phyloP scores from a whole-genome alignment of 2,113 vertebrate species.

The Myotis davidii region DNA sequence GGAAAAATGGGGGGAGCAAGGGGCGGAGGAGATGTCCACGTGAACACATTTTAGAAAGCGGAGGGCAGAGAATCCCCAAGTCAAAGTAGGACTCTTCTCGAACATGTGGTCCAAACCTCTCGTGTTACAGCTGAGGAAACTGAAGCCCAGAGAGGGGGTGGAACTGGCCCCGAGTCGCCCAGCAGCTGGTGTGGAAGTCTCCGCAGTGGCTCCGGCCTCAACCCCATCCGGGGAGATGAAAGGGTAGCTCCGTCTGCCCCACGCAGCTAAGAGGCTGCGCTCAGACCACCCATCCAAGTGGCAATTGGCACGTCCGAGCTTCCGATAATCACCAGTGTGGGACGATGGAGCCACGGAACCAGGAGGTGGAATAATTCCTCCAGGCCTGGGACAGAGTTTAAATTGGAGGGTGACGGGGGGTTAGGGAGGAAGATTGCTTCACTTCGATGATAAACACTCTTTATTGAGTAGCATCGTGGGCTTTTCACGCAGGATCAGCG shows the following conservation, averaged over 20 bases:
- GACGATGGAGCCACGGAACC: neutral
- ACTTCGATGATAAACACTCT: constrained; percentile 5
- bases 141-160: neutral
- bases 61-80: neutral
- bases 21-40: neutral
- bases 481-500: neutral
- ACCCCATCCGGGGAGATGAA: constrained; percentile 17
- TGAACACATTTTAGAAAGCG: neutral
- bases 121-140: neutral
- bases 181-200: neutral
- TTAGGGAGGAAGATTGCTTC: neutral
- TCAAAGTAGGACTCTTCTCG: neutral
- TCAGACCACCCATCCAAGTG: constrained; percentile 39
- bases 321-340: neutral
- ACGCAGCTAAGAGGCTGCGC: neutral
- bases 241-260: constrained; percentile 10
- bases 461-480: neutral
- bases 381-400: neutral
- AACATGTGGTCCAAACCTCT: neutral
- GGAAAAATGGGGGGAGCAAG: neutral
- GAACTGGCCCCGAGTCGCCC: neutral
- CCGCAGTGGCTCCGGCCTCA: neutral
- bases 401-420: neutral
- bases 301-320: neutral
- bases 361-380: neutral